A percentile compares a stretch with the other conserved stretches of the same genome.
Evolutionary conservation across 2,113 vertebrate genomes (phyloP).

Genomic region (Anolis sagrei): DNA sequence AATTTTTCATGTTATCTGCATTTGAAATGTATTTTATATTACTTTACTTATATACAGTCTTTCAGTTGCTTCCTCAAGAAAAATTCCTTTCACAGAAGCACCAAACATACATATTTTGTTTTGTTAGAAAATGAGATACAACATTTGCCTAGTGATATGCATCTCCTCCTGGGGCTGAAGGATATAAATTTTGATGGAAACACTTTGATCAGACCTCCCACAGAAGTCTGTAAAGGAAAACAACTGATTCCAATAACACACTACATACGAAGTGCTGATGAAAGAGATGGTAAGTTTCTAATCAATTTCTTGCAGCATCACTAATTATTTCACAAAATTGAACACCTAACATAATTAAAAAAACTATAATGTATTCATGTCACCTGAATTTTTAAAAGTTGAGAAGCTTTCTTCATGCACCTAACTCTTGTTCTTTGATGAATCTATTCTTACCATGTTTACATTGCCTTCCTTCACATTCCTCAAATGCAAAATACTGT

Average conservation of each 20-base stretch:
- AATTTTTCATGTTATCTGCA: not conserved
- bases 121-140: conserved; percentile 71
- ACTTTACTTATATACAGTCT: not conserved
- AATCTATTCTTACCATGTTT: not conserved
- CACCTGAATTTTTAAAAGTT: not conserved
- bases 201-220: conserved; percentile 69
- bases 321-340: not conserved
- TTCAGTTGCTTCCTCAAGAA: not conserved
- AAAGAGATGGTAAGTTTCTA: conserved; percentile 72
- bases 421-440: not conserved
- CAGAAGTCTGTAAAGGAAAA: conserved; percentile 73
- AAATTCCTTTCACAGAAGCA: not conserved
- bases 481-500: not conserved
- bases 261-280: conserved; percentile 71
- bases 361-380: not conserved
- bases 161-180: conserved; percentile 61
- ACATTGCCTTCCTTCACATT: not conserved
- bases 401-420: not conserved
- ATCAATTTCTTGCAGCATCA: not conserved
- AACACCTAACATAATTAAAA: not conserved
- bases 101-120: conserved; percentile 1
- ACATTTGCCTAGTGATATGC: conserved; percentile 65
- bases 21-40: not conserved
- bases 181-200: conserved; percentile 76
- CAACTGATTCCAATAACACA: conserved; percentile 63